Conservation (phyloP, 2,113 vertebrate species). For the Raphicerus campestris region DNA sequence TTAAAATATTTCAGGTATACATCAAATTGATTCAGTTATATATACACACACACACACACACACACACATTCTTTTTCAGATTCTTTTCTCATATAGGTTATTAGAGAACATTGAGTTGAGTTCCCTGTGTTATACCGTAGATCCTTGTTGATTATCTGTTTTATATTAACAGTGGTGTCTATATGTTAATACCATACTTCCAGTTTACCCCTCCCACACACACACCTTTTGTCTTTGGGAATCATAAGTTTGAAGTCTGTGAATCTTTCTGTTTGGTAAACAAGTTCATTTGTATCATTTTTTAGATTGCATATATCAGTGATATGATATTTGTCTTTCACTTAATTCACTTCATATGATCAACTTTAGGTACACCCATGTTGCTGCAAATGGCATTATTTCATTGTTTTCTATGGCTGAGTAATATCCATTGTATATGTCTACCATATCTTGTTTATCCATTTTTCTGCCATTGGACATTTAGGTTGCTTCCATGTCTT, state of each 20-base stretch:
- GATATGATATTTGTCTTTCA: neutral
- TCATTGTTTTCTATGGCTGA: neutral
- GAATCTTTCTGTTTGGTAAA: neutral
- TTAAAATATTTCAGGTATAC: neutral
- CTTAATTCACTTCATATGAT: neutral
- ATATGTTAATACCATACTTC: neutral
- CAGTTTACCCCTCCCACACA: neutral
- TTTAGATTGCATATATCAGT: neutral
- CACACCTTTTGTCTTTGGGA: neutral
- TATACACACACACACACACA: too few species aligned
- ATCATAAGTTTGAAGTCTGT: neutral
- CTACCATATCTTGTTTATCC: neutral
- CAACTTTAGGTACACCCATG: neutral
- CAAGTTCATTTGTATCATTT: neutral
- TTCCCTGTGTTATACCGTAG: neutral
- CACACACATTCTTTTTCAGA: neutral
- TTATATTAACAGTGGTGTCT: neutral
- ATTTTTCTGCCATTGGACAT: neutral
- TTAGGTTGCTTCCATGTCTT: neutral
- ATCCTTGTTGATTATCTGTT: neutral
- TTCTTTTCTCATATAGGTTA: neutral
- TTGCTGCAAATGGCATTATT: neutral
- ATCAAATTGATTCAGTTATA: neutral
- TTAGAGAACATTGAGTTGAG: neutral
- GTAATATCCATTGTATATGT: neutral